Base-by-base conservation (phyloP, 2,888 invertebrate species). In the Torymus texanus region DNA sequence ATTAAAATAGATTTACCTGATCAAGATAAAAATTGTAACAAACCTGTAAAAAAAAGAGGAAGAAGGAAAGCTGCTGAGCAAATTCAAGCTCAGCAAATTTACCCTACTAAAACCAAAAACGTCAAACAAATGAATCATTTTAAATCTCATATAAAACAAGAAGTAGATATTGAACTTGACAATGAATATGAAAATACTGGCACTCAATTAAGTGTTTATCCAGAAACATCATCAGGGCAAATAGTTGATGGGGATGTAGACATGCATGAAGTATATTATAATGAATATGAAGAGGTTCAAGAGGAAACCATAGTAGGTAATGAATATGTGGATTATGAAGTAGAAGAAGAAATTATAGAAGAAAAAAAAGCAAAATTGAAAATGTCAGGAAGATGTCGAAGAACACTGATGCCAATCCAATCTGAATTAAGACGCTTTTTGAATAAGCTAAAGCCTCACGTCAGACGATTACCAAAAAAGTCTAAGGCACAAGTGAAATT, bases 1-100 rank as follows among this genome's bases (percentile, higher is more conserved):
- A 89, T 90, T 24, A 90, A 90, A 78, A 90, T 90, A 18, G 86
- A 90, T 82, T 81, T 90, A 10, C 90, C 90, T 0, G 88, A 88
- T 13, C 87, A 87, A 70, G 82, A 83, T 4, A 82, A 84, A 13
- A 84, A 81, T 59, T 75, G 73, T 1, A 16, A 63, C 0, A 86
- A 85, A 66, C 24, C 66, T 0, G 62, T 66, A 3, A 86, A 85
- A 14, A 81, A 68, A 21, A 84, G 14, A 16, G 83, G 73, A 21
- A 79, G 75, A 14, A 86, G 83, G 68, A 84, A 80, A 51, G 61
- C 51, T 51, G 29, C 16, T 3, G 66, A 71, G 5, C 50, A 78
- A 62, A 24, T 21, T 3, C 53, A 76, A 62, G 13, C 14, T 66
- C n/a, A 61, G 11, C 16, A 12, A 66, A 29, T 79, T 18, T 71